phyloP scores from a whole-genome alignment of 2,888 invertebrate genomes.

The Stomorhina lunata region DNA sequence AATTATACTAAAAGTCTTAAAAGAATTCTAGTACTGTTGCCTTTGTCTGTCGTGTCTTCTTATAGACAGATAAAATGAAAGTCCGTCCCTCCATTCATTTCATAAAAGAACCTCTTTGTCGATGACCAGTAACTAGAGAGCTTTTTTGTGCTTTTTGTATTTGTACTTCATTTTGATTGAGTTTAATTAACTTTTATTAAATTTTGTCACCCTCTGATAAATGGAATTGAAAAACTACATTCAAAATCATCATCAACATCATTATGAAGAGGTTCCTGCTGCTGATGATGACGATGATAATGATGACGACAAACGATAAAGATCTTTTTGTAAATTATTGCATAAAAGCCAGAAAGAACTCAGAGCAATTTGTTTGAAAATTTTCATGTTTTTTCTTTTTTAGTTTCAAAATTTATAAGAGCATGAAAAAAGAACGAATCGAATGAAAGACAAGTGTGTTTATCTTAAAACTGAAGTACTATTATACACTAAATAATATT shows the following conservation, averaged over 20 bases:
- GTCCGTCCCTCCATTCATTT: not conserved
- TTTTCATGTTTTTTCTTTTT: not conserved
- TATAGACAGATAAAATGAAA: no score
- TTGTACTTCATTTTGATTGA: slow-evolving; percentile 74
- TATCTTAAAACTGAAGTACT: slow-evolving; percentile 8
- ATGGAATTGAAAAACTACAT: slow-evolving; percentile 37
- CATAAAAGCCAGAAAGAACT: not conserved
- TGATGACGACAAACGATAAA: not conserved
- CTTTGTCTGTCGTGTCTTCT: not conserved
- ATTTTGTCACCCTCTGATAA: slow-evolving; percentile 77
- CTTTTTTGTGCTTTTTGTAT: not conserved
- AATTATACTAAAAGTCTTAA: no score
- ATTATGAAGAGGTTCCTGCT: not conserved
- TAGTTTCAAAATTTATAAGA: slow-evolving; percentile 31
- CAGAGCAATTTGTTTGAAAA: not conserved
- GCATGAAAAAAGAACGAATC: no score
- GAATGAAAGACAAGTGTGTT: slow-evolving; percentile 17
- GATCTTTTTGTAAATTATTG: slow-evolving; percentile 6
- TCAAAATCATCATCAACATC: not conserved
- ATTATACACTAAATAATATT: not conserved
- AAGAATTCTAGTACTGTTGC: not conserved
- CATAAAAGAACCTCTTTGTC: not conserved
- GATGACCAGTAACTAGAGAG: slow-evolving; percentile 2
- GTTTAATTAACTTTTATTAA: slow-evolving; percentile 80
- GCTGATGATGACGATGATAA: not conserved